These are phyloP conservation scores for Gryon sp. DNA, from an alignment of 1,140 invertebrate species.

Conservation along the genomic window DNA sequence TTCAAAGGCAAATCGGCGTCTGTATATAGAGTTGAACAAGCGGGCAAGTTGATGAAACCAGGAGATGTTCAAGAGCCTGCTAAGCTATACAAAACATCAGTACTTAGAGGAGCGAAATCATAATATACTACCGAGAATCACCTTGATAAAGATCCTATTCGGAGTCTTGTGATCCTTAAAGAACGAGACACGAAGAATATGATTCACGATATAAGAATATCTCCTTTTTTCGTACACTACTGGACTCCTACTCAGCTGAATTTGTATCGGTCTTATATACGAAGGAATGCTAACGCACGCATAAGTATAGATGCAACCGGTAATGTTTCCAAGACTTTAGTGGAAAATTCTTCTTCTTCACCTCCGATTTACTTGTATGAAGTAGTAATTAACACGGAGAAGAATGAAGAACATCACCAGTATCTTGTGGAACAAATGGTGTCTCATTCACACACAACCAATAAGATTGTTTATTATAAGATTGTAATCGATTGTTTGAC, in stretches of 20 bases:
- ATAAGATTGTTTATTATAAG: too few relatives aligned
- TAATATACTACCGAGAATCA: not conserved
- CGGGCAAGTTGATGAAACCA: not conserved
- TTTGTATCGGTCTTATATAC: not conserved
- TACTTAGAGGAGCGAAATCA: not conserved
- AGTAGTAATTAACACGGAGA: not conserved
- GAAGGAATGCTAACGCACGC: not conserved
- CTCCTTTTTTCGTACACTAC: not conserved
- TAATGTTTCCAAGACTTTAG: not conserved
- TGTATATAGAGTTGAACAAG: not conserved
- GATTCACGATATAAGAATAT: not conserved
- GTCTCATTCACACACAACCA: not conserved
- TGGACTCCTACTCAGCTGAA: not conserved
- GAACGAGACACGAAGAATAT: not conserved
- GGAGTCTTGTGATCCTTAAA: not conserved
- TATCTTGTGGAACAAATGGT: constrained; percentile 6
- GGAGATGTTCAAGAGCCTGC: not conserved
- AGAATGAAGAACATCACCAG: not conserved
- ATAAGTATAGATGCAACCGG: constrained; percentile 1
- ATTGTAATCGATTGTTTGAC: too few relatives aligned
- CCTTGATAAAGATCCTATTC: not conserved
- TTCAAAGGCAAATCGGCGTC: not conserved
- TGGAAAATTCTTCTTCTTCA: not conserved
- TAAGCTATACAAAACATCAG: not conserved
- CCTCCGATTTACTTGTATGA: constrained; percentile 3